These are phyloP conservation scores for Aplocera efformata DNA, from an alignment of 2,888 invertebrate genomes.

Conservation along the genomic window DNA sequence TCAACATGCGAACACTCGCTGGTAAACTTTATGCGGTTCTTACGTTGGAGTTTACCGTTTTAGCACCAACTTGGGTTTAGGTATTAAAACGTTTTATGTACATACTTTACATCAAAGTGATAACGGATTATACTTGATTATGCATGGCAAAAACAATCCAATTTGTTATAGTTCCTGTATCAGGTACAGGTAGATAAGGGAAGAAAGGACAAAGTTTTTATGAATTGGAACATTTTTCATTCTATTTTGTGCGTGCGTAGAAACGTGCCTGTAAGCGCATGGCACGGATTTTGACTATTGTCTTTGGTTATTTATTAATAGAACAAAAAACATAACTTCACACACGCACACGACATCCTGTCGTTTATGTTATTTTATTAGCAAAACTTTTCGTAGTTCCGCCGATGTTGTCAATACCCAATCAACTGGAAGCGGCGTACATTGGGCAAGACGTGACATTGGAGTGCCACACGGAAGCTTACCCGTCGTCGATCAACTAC, in stretches of 20 bases:
- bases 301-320: slow-evolving; percentile 33
- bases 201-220: slow-evolving; percentile 40
- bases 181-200: slow-evolving; percentile 23
- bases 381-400: slow-evolving; percentile 83
- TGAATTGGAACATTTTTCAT: slow-evolving; percentile 44
- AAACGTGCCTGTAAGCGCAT: slow-evolving; percentile 42
- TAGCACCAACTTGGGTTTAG: slow-evolving; percentile 20
- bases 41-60: slow-evolving; percentile 21
- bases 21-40: slow-evolving; percentile 28
- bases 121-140: slow-evolving; percentile 7
- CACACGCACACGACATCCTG: slow-evolving; percentile 21
- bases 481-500: slow-evolving; percentile 95
- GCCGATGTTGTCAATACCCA: slow-evolving; percentile 95
- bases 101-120: slow-evolving; percentile 15
- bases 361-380: slow-evolving; percentile 25
- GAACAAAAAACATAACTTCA: slow-evolving; percentile 21
- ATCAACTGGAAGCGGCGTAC: slow-evolving; percentile 94
- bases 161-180: slow-evolving; percentile 29
- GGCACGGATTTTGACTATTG: slow-evolving; percentile 42
- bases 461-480: slow-evolving; percentile 95
- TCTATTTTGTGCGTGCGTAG: slow-evolving; percentile 39
- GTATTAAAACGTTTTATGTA: slow-evolving; percentile 19
- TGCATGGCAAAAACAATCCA: background rate
- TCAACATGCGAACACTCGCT: slow-evolving; percentile 25
- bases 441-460: slow-evolving; percentile 92